These are phyloP conservation scores for Shargacucullia verbasci DNA, from an alignment of 2,888 invertebrate genomes.

Conservation along the genomic window DNA sequence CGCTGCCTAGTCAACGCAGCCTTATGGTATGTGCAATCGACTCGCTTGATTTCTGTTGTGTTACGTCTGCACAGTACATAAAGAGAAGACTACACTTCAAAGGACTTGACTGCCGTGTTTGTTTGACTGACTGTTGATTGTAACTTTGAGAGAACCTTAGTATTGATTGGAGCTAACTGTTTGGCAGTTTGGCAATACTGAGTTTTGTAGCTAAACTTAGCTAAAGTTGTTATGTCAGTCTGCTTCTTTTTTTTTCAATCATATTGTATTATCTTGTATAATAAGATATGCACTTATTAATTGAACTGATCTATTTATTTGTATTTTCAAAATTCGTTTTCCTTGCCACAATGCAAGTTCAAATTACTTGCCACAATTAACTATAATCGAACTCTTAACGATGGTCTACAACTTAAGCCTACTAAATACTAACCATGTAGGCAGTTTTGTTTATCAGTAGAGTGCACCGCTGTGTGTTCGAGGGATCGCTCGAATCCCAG, in stretches of 20 bases:
- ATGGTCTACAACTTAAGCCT: slow-evolving; percentile 35
- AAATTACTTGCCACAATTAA: not conserved
- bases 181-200: slow-evolving; percentile 10
- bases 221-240: slow-evolving; percentile 1
- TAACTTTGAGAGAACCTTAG: slow-evolving; percentile 29
- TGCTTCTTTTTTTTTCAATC: no score
- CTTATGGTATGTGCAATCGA: not conserved
- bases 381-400: slow-evolving; percentile 10
- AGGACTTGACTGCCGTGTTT: slow-evolving; percentile 29
- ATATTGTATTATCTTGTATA: no score
- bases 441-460: slow-evolving; percentile 49
- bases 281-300: no score
- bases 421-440: slow-evolving; percentile 2
- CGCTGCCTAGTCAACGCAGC: not conserved
- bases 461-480: slow-evolving; percentile 26
- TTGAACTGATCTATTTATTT: no score
- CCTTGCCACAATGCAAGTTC: no score
- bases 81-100: slow-evolving; percentile 36
- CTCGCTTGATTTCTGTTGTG: not conserved
- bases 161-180: slow-evolving; percentile 28
- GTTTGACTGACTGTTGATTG: slow-evolving; percentile 43
- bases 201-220: slow-evolving; percentile 12
- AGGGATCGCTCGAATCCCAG: slow-evolving; percentile 31
- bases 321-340: no score
- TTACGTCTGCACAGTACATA: not conserved